Evolutionary conservation across 2,888 invertebrate genomes (phyloP).

Genomic region (Napeogenes sylphis): DNA sequence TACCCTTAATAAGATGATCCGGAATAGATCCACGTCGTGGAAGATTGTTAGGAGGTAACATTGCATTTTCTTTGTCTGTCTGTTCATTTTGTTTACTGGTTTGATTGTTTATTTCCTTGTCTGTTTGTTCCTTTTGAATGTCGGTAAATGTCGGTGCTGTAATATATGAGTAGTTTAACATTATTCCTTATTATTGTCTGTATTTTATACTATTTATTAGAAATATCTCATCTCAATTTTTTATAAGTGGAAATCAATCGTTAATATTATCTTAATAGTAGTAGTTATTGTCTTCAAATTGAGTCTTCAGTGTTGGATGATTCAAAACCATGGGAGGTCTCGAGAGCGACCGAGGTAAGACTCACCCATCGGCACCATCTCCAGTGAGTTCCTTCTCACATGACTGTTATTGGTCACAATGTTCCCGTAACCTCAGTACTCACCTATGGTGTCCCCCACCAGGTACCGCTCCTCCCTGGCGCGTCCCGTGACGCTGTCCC

Average conservation of each 20-base stretch:
- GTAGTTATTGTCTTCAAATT: too few species aligned
- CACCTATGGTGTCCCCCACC: slow-evolving; percentile 65
- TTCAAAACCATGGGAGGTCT: too few species aligned
- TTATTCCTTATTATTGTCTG: neutral
- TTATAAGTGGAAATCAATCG: too few species aligned
- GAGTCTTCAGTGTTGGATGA: too few species aligned
- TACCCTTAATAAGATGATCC: neutral
- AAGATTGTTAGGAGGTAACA: slow-evolving; percentile 48
- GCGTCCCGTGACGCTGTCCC: slow-evolving; percentile 75
- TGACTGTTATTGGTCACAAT: too few species aligned
- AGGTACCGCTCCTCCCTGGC: slow-evolving; percentile 76
- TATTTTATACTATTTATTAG: neutral
- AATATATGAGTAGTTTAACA: slow-evolving; percentile 1
- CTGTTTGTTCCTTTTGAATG: slow-evolving; percentile 23
- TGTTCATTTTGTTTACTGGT: slow-evolving; percentile 18
- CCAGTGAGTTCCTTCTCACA: too few species aligned
- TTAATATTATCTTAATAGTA: too few species aligned
- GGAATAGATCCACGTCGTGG: slow-evolving; percentile 41
- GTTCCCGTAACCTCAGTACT: neutral
- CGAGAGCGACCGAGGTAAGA: too few species aligned
- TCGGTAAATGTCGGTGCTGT: slow-evolving; percentile 47
- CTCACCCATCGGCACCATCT: too few species aligned
- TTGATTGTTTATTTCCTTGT: slow-evolving; percentile 10
- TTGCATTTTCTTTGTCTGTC: slow-evolving; percentile 56
- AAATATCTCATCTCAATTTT: neutral